Conservation (phyloP, 2,888 invertebrate species). For the Agapostemon virescens region DNA sequence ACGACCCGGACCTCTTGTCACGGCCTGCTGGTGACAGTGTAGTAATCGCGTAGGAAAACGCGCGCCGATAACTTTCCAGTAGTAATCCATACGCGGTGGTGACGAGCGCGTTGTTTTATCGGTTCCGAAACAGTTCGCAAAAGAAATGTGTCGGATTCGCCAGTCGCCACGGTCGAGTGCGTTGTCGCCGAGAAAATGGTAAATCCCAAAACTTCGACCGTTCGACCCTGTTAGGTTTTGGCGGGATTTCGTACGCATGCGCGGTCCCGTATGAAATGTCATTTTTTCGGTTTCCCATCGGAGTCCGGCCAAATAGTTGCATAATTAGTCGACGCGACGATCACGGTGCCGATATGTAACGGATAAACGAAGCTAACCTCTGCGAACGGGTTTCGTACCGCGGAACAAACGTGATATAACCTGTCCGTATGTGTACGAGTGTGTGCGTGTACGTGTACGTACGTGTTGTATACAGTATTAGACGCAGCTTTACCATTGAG, state of each 20-base stretch:
- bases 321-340: constrained; percentile 45
- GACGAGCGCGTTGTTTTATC: background rate
- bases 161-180: constrained; percentile 1
- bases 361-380: constrained; percentile 38
- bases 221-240: constrained; percentile 70
- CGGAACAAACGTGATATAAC: constrained; percentile 10
- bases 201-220: constrained; percentile 55
- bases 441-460: too few species aligned
- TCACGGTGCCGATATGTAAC: constrained; percentile 5
- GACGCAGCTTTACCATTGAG: background rate
- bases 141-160: constrained; percentile 35
- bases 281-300: constrained; percentile 53
- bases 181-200: constrained; percentile 50
- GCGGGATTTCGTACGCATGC: constrained; percentile 78
- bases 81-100: constrained; percentile 24
- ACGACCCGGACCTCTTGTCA: constrained; percentile 45
- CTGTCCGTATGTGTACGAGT: background rate
- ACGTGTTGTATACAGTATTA: background rate
- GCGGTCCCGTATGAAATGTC: constrained; percentile 65
- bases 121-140: constrained; percentile 21
- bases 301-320: constrained; percentile 52
- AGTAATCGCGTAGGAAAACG: constrained; percentile 26
- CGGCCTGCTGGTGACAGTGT: constrained; percentile 33
- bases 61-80: constrained; percentile 32
- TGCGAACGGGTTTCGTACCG: background rate